A percentile compares a stretch with the other conserved stretches of the same genome.
phyloP scores from a whole-genome alignment of 2,888 invertebrate genomes.

The Azorinus chamasolen region DNA sequence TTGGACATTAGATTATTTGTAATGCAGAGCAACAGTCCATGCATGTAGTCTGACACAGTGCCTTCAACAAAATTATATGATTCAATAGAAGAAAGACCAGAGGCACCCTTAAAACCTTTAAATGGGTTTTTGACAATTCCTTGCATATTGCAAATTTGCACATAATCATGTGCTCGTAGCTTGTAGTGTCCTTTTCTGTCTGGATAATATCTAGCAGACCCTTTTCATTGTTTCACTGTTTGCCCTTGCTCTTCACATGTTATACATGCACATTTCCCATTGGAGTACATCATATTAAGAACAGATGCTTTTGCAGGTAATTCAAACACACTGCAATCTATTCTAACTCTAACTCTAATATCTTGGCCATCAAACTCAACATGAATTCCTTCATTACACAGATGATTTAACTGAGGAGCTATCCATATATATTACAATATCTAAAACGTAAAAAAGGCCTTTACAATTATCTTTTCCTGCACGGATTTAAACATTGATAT shows the following conservation, averaged over 20 bases:
- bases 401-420: no score
- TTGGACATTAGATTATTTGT: slow-evolving; percentile 34
- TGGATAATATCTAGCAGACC: slow-evolving; percentile 23
- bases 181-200: slow-evolving; percentile 22
- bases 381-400: slow-evolving; percentile 36
- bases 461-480: no score
- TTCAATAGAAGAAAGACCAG: slow-evolving; percentile 26
- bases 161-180: slow-evolving; percentile 19
- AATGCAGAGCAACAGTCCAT: slow-evolving; percentile 32
- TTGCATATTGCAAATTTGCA: slow-evolving; percentile 2
- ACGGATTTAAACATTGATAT: no score
- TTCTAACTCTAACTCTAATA: slow-evolving; percentile 15
- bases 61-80: slow-evolving; percentile 20
- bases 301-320: no score
- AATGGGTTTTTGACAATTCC: slow-evolving; percentile 21
- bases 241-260: no score
- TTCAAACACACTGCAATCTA: slow-evolving; percentile 44
- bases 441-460: no score
- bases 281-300: slow-evolving; percentile 55
- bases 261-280: slow-evolving; percentile 50
- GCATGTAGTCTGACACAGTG: slow-evolving; percentile 31
- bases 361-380: slow-evolving; percentile 9
- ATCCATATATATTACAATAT: no score
- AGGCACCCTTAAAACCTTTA: slow-evolving; percentile 44
- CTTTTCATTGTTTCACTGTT: slow-evolving; percentile 41